Conservation (phyloP, 2,113 vertebrate species). For the Parus major region DNA sequence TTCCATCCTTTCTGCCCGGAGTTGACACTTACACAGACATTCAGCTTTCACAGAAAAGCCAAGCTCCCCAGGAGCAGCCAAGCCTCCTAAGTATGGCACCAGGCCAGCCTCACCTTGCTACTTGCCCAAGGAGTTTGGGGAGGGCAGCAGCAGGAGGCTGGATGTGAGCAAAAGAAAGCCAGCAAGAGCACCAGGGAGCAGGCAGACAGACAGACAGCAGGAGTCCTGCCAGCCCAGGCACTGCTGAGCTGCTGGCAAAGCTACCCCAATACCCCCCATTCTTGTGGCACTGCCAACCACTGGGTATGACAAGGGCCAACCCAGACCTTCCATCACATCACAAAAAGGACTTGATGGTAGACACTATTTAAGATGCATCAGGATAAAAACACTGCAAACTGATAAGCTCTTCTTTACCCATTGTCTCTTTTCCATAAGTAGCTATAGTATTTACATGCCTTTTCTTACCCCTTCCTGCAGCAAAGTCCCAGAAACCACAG, state of each 20-base stretch:
- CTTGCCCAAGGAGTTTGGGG: neutral
- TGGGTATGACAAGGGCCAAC: neutral
- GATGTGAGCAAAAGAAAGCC: neutral
- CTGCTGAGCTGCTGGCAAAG: neutral
- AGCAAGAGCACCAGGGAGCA: neutral
- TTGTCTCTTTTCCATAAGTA: neutral
- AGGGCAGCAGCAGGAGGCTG: neutral
- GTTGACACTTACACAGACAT: accelerated
- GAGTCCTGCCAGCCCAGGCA: neutral
- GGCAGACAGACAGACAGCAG: accelerated
- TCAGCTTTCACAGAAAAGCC: neutral
- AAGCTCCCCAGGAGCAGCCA: neutral
- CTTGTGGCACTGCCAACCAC: neutral
- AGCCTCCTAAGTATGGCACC: neutral
- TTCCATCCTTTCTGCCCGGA: neutral
- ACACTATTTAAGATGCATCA: neutral
- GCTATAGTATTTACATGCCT: neutral
- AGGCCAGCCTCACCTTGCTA: neutral
- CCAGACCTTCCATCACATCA: neutral
- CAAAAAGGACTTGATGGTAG: neutral
- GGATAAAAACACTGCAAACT: neutral
- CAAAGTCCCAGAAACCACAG: neutral
- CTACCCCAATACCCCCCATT: accelerated
- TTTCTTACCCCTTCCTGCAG: neutral
- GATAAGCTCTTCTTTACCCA: neutral